These are phyloP conservation scores for Athalia cordata DNA, from an alignment of 2,888 invertebrate genomes.

Conservation along the genomic window DNA sequence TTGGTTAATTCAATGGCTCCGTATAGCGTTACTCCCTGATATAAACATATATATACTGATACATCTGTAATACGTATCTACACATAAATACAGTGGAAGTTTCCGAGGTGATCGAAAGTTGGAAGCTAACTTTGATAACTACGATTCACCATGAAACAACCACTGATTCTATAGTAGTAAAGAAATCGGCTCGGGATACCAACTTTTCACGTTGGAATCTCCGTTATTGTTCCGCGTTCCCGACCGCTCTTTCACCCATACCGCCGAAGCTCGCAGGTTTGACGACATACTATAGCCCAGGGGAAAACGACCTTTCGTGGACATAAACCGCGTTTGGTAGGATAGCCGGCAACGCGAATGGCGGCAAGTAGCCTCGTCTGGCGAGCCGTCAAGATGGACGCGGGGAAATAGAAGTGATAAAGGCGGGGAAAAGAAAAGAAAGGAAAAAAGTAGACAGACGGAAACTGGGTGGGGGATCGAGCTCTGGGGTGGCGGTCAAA, in stretches of 20 bases:
- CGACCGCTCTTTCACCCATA: neutral
- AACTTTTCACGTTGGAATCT: conserved; percentile 13
- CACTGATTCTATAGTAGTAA: neutral
- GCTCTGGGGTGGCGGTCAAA: conserved; percentile 40
- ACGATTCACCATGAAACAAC: conserved; percentile 2
- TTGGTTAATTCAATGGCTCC: conserved; percentile 22
- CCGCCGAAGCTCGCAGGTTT: conserved; percentile 2
- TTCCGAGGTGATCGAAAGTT: neutral
- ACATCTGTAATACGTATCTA: neutral
- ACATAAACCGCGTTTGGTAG: conserved; percentile 60
- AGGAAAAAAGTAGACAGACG: conserved; percentile 49
- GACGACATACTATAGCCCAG: conserved; percentile 34
- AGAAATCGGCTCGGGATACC: conserved; percentile 29
- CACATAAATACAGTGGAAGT: neutral
- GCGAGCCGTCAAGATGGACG: conserved; percentile 49
- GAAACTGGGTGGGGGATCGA: conserved; percentile 19
- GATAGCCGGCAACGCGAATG: conserved; percentile 52
- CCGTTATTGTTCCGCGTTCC: conserved; percentile 23
- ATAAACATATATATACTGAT: conserved; percentile 9
- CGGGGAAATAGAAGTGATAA: conserved; percentile 51
- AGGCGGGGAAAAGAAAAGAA: conserved; percentile 53
- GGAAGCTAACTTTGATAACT: conserved; percentile 5
- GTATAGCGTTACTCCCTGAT: neutral
- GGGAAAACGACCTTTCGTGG: conserved; percentile 51
- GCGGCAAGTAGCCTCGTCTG: conserved; percentile 44